Percentiles rank a stretch among this genome's conserved stretches.
These are phyloP conservation scores for Apaloderma vittatum DNA, from an alignment of 2,113 vertebrate genomes.

Conservation along the genomic window DNA sequence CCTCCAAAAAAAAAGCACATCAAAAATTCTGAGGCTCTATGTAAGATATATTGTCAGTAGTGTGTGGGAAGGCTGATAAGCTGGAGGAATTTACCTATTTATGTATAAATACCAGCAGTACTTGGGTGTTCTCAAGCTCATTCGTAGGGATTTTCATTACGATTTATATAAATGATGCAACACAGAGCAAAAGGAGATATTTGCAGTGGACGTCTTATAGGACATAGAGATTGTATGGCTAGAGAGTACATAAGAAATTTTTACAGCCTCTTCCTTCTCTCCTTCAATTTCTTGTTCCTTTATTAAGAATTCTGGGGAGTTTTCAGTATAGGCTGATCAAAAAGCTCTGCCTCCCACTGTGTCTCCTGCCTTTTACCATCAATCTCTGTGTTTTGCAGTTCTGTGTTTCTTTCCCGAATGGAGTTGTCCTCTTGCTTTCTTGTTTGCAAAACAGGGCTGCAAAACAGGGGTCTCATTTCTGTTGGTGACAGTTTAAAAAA, in stretches of 20 bases:
- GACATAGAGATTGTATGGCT: not conserved
- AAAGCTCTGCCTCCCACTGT: not conserved
- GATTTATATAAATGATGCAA: not conserved
- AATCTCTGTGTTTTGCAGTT: not conserved
- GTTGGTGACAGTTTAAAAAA: not conserved
- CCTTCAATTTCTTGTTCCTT: not conserved
- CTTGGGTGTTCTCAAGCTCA: not conserved
- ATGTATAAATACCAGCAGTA: not conserved
- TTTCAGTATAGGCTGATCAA: not conserved
- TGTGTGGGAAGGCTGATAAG: not conserved
- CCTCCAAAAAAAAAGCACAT: not conserved
- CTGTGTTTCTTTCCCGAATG: not conserved
- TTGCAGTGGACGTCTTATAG: not conserved
- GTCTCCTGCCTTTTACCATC: not conserved
- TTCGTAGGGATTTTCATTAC: not conserved
- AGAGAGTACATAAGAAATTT: not conserved
- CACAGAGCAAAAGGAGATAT: not conserved
- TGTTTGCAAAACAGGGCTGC: not conserved
- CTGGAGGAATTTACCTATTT: not conserved
- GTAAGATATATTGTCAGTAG: not conserved
- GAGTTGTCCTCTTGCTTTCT: not conserved
- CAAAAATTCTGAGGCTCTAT: not conserved
- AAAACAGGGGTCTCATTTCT: not conserved
- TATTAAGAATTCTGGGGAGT: not conserved
- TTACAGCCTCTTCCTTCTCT: not conserved